phyloP scores from a whole-genome alignment of 2,113 vertebrate species.

The Erythrocercus mccallii region DNA sequence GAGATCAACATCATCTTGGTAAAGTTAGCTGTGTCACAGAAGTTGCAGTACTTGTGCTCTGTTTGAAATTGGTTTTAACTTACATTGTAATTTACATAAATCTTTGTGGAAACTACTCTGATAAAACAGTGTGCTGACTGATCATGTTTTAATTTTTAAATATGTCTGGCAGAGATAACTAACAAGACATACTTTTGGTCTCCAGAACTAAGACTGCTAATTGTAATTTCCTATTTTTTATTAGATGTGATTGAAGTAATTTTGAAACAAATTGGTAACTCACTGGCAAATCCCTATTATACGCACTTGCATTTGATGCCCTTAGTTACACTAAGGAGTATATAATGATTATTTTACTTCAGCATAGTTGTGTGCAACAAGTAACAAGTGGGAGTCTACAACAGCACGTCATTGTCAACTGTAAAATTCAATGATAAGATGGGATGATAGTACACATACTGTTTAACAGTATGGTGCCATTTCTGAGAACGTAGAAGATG shows the following conservation, averaged over 20 bases:
- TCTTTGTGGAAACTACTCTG: neutral
- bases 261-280: neutral
- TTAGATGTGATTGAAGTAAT: neutral
- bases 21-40: neutral
- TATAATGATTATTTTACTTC: neutral
- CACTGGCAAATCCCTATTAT: neutral
- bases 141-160: neutral
- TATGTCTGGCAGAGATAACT: neutral
- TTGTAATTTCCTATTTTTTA: neutral
- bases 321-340: neutral
- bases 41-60: neutral
- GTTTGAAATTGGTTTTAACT: neutral
- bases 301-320: neutral
- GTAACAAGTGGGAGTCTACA: neutral
- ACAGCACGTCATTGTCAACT: neutral
- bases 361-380: neutral
- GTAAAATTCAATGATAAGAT: neutral
- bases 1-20: constrained; percentile 94
- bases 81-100: neutral
- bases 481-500: neutral
- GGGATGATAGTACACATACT: neutral
- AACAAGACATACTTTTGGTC: neutral
- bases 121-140: neutral
- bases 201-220: neutral
- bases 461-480: neutral